These are phyloP conservation scores for Asobara japonica DNA, from an alignment of 1,140 invertebrate genomes.

Conservation along the genomic window DNA sequence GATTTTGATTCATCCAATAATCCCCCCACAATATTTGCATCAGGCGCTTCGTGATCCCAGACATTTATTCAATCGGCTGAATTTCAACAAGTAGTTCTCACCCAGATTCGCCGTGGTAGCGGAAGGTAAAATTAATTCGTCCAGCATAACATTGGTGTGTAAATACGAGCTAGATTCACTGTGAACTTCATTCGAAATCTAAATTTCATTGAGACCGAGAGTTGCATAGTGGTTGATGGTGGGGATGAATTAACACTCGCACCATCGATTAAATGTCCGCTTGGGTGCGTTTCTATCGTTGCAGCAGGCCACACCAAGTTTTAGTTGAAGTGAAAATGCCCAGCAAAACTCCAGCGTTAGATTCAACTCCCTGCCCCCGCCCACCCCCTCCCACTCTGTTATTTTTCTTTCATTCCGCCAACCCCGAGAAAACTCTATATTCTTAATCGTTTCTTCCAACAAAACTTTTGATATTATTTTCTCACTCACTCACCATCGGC, in stretches of 20 bases:
- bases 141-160: background rate
- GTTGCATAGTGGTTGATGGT: background rate
- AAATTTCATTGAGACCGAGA: background rate
- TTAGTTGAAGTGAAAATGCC: background rate
- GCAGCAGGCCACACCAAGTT: background rate
- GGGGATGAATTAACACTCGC: constrained; percentile 2
- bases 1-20: background rate
- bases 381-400: background rate
- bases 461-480: constrained; percentile 29
- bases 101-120: background rate
- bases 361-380: constrained; percentile 9
- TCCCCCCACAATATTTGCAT: background rate
- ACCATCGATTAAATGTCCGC: constrained; percentile 24
- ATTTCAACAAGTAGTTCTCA: background rate
- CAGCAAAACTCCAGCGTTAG: background rate
- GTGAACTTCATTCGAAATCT: background rate
- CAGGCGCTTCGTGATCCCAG: background rate
- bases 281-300: background rate
- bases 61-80: background rate
- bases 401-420: background rate
- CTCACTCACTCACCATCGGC: constrained; percentile 4
- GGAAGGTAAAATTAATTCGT: background rate
- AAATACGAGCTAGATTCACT: background rate
- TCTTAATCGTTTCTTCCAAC: constrained; percentile 4
- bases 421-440: background rate